Base-by-base conservation (phyloP, 2,888 invertebrate genomes). In the Drosophila pegasa region DNA sequence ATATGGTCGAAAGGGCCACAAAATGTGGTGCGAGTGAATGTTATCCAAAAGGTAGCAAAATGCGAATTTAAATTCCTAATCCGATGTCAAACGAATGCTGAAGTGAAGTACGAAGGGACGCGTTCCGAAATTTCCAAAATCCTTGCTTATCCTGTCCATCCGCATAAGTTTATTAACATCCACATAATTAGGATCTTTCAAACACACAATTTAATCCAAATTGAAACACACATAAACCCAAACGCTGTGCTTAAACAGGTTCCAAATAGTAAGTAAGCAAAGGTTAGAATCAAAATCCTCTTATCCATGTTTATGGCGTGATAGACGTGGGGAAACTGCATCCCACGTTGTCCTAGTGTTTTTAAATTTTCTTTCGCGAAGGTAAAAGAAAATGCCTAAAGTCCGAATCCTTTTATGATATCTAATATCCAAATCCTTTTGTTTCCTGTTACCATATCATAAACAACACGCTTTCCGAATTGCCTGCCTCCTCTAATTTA, bases 311-410 rank as follows among this genome's bases (percentile, higher is more conserved):
- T 55, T 33, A 63, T 25, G 57, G 47, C 52, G 57, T 57, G 57
- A 60, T 68, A 56, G 67, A 47, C 64, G 67, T 83, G 67, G 83
- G 75, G 51, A 64, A 65, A 77, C 55, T 55, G 82, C 48, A 79
- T 84, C 83, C 83, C 80, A 85, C 83, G 83, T 73, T 77, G 83
- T 84, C 73, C 76, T 80, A 84, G 73, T 29, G 63, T 40, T 45
- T 18, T 18, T 47, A 29, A 47, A 35, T 38, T 57, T 41, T 73
- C 59, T 50, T 54, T 47, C 40, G 71, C 41, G 52, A 71, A 66
- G 58, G 31, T 60, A 56, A 58, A 56, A 52, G 62, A 82, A 61
- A 80, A 55, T 68, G n/a, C 68, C 80, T 82, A 82, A 73, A 18
- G 38, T 76, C 75, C 75, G 27, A 74, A 64, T 70, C 60, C 65